A percentile compares a stretch with the other conserved stretches of the same genome.
phyloP scores from a whole-genome alignment of 37 sponge, comb jelly and placozoan species.

The Spongilla lacustris region DNA sequence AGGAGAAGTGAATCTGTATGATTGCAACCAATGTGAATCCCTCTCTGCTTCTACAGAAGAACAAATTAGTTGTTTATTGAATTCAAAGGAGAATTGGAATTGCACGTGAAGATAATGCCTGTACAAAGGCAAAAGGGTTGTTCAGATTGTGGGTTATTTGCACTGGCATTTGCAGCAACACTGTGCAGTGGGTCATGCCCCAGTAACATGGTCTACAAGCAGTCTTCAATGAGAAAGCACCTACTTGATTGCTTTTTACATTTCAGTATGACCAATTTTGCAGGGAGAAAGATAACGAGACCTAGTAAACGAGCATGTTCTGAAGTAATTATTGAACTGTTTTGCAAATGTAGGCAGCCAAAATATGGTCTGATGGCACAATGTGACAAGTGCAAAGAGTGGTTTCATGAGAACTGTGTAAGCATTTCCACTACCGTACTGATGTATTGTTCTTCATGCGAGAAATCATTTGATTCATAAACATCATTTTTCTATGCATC shows the following conservation, averaged over 20 bases:
- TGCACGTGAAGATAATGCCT: background rate
- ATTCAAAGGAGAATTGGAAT: background rate
- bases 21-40: constrained; percentile 25
- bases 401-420: no score
- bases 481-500: no score
- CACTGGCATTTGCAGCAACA: constrained; percentile 45
- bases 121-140: constrained; percentile 38
- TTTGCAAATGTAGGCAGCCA: no score
- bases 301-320: no score
- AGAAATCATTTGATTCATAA: no score
- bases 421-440: no score
- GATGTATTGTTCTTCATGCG: no score
- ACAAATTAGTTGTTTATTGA: constrained; percentile 28
- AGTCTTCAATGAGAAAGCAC: constrained; percentile 43
- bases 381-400: no score
- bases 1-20: constrained; percentile 45
- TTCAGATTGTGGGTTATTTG: constrained; percentile 63
- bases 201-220: background rate
- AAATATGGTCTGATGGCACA: no score
- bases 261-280: no score
- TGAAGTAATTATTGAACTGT: no score
- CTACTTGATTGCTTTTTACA: constrained; percentile 24
- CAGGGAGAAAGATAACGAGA: no score
- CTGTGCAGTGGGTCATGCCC: constrained; percentile 29
- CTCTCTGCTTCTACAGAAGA: constrained; percentile 8